Percentiles rank a stretch among this genome's conserved stretches.
phyloP scores from a whole-genome alignment of 1,140 invertebrate species.

The Drosophila willistoni region DNA sequence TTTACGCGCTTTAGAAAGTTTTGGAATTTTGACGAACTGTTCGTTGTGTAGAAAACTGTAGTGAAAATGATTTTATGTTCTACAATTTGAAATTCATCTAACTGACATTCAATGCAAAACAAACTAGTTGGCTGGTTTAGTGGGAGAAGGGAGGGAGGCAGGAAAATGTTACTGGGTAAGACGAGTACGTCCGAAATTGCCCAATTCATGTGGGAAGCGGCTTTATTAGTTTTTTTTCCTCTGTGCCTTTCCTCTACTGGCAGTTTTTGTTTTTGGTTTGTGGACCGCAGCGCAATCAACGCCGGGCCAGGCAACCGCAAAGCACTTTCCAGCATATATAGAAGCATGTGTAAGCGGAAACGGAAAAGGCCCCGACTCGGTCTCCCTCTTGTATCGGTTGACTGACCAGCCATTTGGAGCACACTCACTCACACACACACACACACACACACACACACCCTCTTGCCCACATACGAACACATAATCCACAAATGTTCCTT shows the following conservation, averaged over 20 bases:
- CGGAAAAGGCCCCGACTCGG: constrained; percentile 46
- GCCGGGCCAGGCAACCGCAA: constrained; percentile 59
- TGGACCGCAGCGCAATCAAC: constrained; percentile 61
- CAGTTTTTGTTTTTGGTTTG: constrained; percentile 15
- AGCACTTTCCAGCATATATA: constrained; percentile 52
- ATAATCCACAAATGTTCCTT: constrained; percentile 22
- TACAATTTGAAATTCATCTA: not conserved
- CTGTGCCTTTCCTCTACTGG: not conserved
- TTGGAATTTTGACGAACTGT: constrained; percentile 43
- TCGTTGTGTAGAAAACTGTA: not conserved
- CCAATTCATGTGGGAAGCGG: constrained; percentile 38
- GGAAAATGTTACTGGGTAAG: not conserved
- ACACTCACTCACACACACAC: constrained; percentile 21
- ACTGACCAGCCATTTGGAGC: constrained; percentile 66
- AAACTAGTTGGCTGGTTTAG: constrained; percentile 31
- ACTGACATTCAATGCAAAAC: constrained; percentile 42
- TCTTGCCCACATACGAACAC: not conserved
- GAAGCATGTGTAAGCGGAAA: constrained; percentile 65
- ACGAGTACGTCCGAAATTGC: constrained; percentile 15
- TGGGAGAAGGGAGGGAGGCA: not conserved
- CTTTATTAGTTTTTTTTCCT: constrained; percentile 63
- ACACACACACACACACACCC: constrained; percentile 22
- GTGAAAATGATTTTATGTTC: constrained; percentile 21
- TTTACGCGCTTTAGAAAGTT: constrained; percentile 7
- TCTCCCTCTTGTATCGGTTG: constrained; percentile 35